phyloP scores from a whole-genome alignment of 2,888 invertebrate species.

The Ephialtes manifestator region DNA sequence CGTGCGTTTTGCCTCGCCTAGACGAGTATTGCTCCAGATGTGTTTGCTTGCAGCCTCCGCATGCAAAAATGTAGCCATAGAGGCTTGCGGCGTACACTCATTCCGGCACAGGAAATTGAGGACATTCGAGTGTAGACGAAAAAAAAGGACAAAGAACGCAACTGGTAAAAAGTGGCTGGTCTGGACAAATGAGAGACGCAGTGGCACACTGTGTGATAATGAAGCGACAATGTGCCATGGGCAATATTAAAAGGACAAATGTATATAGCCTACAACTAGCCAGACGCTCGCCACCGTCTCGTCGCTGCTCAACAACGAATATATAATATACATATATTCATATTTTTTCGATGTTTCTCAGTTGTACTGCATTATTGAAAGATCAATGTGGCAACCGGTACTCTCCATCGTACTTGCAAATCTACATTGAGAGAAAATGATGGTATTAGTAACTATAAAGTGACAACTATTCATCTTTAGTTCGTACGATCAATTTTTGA shows the following conservation, averaged over 20 bases:
- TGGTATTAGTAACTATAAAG: no score
- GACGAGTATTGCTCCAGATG: not conserved
- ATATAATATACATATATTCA: not conserved
- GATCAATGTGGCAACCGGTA: not conserved
- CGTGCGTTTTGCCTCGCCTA: slow-evolving; percentile 5
- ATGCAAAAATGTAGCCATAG: slow-evolving; percentile 67
- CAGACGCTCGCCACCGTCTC: not conserved
- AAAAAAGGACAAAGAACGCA: slow-evolving; percentile 66
- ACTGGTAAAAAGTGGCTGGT: slow-evolving; percentile 65
- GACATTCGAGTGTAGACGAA: not conserved
- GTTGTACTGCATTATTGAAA: not conserved
- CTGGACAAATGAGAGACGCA: slow-evolving; percentile 29
- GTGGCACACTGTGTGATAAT: slow-evolving; percentile 30
- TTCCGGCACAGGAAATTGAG: not conserved
- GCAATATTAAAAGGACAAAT: slow-evolving; percentile 2
- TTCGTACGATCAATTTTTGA: no score
- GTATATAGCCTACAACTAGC: not conserved
- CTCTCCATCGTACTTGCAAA: not conserved
- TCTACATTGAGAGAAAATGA: no score
- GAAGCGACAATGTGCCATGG: slow-evolving; percentile 34
- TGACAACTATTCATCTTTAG: no score
- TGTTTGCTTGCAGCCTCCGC: slow-evolving; percentile 50
- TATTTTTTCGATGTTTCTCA: not conserved
- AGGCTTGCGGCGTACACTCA: not conserved
- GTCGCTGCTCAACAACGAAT: not conserved